Conservation (phyloP, 35 echinoderm and acorn worm genomes). For the Heliocidaris tuberculata region DNA sequence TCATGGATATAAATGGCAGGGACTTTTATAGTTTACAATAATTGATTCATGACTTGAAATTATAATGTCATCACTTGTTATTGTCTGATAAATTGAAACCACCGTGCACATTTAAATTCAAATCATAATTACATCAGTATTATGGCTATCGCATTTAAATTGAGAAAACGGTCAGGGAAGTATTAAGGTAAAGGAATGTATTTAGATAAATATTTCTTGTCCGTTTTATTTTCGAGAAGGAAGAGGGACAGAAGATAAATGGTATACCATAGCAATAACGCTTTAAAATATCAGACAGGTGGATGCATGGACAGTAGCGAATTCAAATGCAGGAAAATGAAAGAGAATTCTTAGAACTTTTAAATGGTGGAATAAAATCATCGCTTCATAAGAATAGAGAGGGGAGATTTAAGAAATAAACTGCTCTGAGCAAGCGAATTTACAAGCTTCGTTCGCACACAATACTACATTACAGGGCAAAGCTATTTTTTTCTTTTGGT, state of each 20-base stretch:
- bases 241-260: not conserved
- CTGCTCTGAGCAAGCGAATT: not conserved
- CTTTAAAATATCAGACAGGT: not conserved
- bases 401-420: not conserved
- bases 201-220: not conserved
- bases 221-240: not conserved
- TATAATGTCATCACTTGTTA: not conserved
- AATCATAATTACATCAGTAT: not conserved
- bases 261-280: not conserved
- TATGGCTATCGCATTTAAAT: not conserved
- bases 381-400: not conserved
- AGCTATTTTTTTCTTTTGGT: not conserved
- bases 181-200: too few relatives aligned
- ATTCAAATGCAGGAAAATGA: not conserved
- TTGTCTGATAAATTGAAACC: not conserved
- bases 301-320: too few relatives aligned
- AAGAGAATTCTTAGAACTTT: too few relatives aligned
- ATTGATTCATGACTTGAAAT: not conserved
- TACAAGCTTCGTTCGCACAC: not conserved
- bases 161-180: too few relatives aligned
- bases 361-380: not conserved
- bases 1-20: not conserved
- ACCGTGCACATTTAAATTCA: not conserved
- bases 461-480: not conserved
- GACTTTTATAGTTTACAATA: not conserved